phyloP scores from a whole-genome alignment of 1,140 invertebrate genomes.

The Thaumetopoea pityocampa region DNA sequence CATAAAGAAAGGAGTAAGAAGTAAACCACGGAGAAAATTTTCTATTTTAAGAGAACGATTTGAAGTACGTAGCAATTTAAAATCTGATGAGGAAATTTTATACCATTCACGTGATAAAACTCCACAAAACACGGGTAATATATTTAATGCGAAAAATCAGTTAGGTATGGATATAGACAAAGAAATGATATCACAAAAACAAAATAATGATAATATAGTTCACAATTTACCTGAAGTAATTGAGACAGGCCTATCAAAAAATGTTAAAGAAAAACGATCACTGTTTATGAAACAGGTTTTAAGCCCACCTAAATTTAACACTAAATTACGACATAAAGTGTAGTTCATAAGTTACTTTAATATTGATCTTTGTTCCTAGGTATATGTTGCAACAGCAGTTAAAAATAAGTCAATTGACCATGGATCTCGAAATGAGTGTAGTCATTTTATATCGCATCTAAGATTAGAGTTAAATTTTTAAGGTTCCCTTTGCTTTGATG shows the following conservation, averaged over 20 bases:
- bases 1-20: conserved; percentile 60
- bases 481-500: conserved; percentile 1
- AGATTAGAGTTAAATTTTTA: conserved; percentile 2
- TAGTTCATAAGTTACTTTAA: conserved; percentile 21
- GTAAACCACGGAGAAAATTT: conserved; percentile 77
- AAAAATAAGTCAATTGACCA: conserved; percentile 35
- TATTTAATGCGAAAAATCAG: conserved; percentile 50
- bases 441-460: conserved; percentile 26
- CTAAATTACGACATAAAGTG: conserved; percentile 58
- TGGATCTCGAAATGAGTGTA: conserved; percentile 48
- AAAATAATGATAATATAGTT: conserved; percentile 33
- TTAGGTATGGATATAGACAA: conserved; percentile 40
- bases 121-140: conserved; percentile 30
- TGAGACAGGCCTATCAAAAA: too few species aligned
- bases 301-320: conserved; percentile 77
- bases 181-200: conserved; percentile 21
- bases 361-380: conserved; percentile 26
- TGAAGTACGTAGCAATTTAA: conserved; percentile 73
- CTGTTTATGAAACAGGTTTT: conserved; percentile 79
- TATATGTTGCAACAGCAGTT: conserved; percentile 18
- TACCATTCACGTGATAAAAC: conserved; percentile 54
- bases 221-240: too few species aligned
- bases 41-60: conserved; percentile 79
- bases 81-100: conserved; percentile 69
- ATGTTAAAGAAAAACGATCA: conserved; percentile 76